phyloP scores from a whole-genome alignment of 92 coral and sea anemone species.

The Siderastrea radians region DNA sequence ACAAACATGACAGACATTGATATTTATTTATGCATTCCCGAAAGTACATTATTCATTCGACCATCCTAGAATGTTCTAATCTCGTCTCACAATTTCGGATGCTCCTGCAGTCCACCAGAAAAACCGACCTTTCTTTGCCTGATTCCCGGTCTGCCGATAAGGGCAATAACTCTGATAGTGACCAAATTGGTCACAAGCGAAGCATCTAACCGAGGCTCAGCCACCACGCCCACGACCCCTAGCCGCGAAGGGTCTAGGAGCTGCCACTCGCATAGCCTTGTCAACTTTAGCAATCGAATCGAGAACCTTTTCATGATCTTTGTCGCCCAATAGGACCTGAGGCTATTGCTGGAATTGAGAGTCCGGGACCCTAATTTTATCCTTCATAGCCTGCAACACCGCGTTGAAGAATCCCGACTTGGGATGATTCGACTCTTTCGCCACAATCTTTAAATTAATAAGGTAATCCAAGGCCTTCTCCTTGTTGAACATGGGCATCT shows the following conservation, averaged over 20 bases:
- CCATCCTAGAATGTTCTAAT: background rate
- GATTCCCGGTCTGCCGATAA: background rate
- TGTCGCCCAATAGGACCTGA: slow-evolving; percentile 50
- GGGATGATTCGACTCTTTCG: slow-evolving; percentile 44
- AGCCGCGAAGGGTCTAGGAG: background rate
- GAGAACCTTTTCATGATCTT: slow-evolving; percentile 48
- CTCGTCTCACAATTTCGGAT: background rate
- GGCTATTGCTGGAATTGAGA: slow-evolving; percentile 26
- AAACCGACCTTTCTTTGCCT: slow-evolving; percentile 27
- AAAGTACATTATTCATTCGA: background rate
- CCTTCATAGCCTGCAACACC: slow-evolving; percentile 43
- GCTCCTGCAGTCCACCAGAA: background rate
- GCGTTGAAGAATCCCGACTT: slow-evolving; percentile 29
- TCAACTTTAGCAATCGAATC: slow-evolving; percentile 42
- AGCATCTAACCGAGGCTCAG: slow-evolving; percentile 24
- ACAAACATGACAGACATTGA: too few species aligned
- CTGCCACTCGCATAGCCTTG: background rate
- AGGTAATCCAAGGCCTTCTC: slow-evolving; percentile 42
- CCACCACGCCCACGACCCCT: slow-evolving; percentile 10
- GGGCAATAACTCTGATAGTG: slow-evolving; percentile 26
- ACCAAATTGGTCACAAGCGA: slow-evolving; percentile 6
- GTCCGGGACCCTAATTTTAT: slow-evolving; percentile 18
- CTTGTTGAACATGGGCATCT: slow-evolving; percentile 24
- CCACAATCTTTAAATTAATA: slow-evolving; percentile 34
- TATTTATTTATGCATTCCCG: too few species aligned